Conservation (phyloP, 1,140 invertebrate species). For the Drosophila chauvacae region DNA sequence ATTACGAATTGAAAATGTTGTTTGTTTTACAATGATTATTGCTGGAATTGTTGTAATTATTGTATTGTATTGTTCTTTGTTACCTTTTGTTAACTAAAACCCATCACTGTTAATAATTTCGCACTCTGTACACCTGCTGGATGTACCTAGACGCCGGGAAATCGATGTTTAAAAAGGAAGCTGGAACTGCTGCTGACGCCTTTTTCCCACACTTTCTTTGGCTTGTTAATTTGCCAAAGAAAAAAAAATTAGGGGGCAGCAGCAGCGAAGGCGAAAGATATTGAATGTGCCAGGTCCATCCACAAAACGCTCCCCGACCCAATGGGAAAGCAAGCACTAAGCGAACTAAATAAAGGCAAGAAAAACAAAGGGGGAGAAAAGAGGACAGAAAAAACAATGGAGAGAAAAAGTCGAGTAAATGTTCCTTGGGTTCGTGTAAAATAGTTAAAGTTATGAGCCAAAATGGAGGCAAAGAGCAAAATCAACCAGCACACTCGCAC, state of each 20-base stretch:
- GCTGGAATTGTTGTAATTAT: too few species aligned
- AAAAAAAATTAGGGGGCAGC: not conserved
- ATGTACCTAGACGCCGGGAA: conserved; percentile 30
- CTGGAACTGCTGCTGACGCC: conserved; percentile 31
- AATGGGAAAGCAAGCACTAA: conserved; percentile 56
- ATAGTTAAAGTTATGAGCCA: conserved; percentile 74
- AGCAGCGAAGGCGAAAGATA: not conserved
- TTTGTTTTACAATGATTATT: too few species aligned
- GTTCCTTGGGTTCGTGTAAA: conserved; percentile 65
- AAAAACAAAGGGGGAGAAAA: conserved; percentile 20
- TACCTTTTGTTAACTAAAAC: too few species aligned
- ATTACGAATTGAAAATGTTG: too few species aligned
- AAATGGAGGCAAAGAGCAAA: conserved; percentile 68
- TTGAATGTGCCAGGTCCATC: conserved; percentile 32
- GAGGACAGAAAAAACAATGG: conserved; percentile 16
- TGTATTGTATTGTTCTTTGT: too few species aligned
- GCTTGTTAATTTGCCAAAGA: conserved; percentile 65
- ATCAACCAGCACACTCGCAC: conserved; percentile 38
- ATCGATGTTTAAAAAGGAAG: conserved; percentile 54
- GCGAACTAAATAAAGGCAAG: conserved; percentile 63
- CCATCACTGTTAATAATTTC: conserved; percentile 17
- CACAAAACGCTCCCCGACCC: not conserved
- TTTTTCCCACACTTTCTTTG: conserved; percentile 8
- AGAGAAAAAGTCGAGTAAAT: conserved; percentile 58
- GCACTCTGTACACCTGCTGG: conserved; percentile 22